Conservation (phyloP, 2,113 vertebrate species). For the Plecturocebus donacophilus region DNA sequence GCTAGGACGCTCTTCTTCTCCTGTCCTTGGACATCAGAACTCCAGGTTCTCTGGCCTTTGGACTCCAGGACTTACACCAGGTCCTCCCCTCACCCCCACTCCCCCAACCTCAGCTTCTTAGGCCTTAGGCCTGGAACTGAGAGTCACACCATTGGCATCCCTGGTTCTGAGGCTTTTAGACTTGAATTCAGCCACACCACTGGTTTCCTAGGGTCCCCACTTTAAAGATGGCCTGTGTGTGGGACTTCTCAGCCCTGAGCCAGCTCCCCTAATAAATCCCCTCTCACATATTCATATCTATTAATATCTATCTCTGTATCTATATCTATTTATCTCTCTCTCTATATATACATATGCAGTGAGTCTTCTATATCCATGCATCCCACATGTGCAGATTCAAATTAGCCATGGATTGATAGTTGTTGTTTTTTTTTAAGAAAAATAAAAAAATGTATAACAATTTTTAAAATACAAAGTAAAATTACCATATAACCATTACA, state of each 20-base stretch:
- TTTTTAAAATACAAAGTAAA: neutral
- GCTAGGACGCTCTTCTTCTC: neutral
- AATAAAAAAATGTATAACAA: neutral
- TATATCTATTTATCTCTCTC: neutral
- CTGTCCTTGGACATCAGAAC: neutral
- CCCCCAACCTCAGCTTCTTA: neutral
- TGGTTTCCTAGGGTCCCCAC: neutral
- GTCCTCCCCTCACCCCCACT: neutral
- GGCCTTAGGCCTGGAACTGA: neutral
- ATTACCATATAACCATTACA: neutral
- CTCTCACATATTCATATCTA: neutral
- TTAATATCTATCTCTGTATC: neutral
- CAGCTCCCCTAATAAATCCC: neutral
- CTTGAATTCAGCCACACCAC: neutral
- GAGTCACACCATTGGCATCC: neutral
- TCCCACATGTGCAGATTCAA: too few relatives aligned
- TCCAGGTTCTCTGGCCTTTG: neutral
- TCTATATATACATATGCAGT: neutral
- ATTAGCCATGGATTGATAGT: too few relatives aligned
- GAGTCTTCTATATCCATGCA: neutral
- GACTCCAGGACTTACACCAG: neutral
- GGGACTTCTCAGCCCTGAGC: neutral
- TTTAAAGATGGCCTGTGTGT: neutral
- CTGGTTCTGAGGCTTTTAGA: neutral
- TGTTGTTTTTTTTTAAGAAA: neutral